These are phyloP conservation scores for Drosophila emarginata DNA, from an alignment of 2,888 invertebrate genomes.

Conservation along the genomic window DNA sequence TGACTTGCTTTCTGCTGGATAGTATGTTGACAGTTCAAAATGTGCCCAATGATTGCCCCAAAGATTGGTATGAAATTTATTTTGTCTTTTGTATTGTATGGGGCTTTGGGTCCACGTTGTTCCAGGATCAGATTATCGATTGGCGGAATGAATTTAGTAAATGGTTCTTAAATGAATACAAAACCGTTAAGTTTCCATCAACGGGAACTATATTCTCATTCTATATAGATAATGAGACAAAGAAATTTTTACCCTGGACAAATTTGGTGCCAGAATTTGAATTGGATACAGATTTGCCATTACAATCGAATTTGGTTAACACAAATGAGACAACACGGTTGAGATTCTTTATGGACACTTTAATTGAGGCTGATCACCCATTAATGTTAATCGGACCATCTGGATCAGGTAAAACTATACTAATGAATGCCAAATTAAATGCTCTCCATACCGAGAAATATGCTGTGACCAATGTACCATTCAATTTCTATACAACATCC, in stretches of 20 bases:
- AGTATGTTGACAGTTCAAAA: slow-evolving; percentile 91
- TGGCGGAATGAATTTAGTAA: slow-evolving; percentile 97
- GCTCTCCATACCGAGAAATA: slow-evolving; percentile 88
- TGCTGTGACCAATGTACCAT: slow-evolving; percentile 93
- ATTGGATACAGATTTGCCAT: slow-evolving; percentile 92
- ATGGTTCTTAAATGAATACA: slow-evolving; percentile 97
- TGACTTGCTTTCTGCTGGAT: slow-evolving; percentile 93
- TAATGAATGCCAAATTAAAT: slow-evolving; percentile 91
- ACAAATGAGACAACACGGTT: slow-evolving; percentile 95
- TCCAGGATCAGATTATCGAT: slow-evolving; percentile 95
- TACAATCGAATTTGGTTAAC: slow-evolving; percentile 90
- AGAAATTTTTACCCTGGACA: slow-evolving; percentile 93
- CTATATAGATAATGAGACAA: slow-evolving; percentile 93
- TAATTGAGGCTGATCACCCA: slow-evolving; percentile 90
- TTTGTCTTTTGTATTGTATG: slow-evolving; percentile 95
- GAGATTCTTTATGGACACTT: slow-evolving; percentile 92
- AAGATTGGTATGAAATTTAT: slow-evolving; percentile 95
- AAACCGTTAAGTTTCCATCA: slow-evolving; percentile 93
- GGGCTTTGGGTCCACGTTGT: slow-evolving; percentile 96
- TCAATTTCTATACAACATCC: slow-evolving; percentile 97
- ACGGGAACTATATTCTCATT: slow-evolving; percentile 93
- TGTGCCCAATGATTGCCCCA: slow-evolving; percentile 93
- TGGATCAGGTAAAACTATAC: slow-evolving; percentile 96
- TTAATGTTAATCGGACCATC: slow-evolving; percentile 95
- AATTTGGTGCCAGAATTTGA: slow-evolving; percentile 91